Conservation (phyloP, 2,888 invertebrate genomes). For the Temnothorax rugatulus region DNA sequence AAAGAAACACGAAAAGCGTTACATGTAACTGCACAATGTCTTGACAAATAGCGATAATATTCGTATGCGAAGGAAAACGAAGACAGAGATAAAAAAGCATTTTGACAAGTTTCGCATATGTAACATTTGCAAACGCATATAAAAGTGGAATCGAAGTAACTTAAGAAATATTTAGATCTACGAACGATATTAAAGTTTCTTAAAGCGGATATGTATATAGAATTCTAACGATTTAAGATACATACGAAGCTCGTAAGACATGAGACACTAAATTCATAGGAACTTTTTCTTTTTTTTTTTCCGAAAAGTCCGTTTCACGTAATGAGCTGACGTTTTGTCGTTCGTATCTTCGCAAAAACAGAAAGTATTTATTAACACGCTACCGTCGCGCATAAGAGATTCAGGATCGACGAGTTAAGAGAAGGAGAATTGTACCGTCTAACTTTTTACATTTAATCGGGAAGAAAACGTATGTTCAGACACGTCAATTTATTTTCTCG, state of each 20-base stretch:
- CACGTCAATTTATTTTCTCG: conserved; percentile 11
- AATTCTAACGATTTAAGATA: conserved; percentile 67
- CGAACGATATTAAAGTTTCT: conserved; percentile 70
- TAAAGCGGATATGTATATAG: conserved; percentile 71
- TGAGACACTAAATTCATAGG: conserved; percentile 53
- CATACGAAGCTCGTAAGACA: background rate
- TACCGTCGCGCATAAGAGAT: background rate
- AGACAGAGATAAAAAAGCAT: conserved; percentile 28
- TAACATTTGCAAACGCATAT: background rate
- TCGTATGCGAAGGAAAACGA: conserved; percentile 33
- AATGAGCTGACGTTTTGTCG: conserved; percentile 16
- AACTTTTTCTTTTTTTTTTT: background rate
- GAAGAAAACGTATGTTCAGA: background rate
- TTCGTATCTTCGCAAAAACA: conserved; percentile 35
- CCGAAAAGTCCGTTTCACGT: background rate
- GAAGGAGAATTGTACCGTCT: background rate
- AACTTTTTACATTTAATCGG: conserved; percentile 17
- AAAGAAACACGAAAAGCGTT: conserved; percentile 50
- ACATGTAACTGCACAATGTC: conserved; percentile 62
- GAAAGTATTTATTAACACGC: conserved; percentile 50
- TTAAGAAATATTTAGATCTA: conserved; percentile 59
- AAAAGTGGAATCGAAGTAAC: conserved; percentile 53
- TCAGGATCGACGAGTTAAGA: background rate
- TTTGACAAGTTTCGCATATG: conserved; percentile 1
- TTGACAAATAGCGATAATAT: conserved; percentile 40